Evolutionary conservation across 2,113 vertebrate species (phyloP), one percentile per base, ranked within the genome.

Genomic region (Bos indicus): DNA sequence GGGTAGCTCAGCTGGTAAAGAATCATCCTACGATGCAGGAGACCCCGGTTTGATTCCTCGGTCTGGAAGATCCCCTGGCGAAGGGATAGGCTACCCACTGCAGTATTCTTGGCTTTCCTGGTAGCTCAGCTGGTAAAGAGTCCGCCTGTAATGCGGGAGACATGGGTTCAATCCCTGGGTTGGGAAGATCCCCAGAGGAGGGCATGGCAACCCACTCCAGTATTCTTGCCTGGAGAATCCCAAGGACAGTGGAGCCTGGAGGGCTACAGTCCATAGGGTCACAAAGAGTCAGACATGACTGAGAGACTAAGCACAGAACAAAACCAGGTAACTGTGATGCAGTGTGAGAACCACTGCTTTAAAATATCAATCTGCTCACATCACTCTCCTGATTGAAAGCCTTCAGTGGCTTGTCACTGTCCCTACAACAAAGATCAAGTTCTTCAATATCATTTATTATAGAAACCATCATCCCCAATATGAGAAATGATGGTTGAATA

Each of bases 61-160:
- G 17, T 11, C 1, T 1, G n/a, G 64, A 71, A 71, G 64, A 36
- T 21, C 17, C n/a, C 17, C 17, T 36, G 10, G 10, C 0, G 10
- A 71, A 40, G 19, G 67, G n/a, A 71, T 23, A 40, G n/a, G 19
- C 67, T 12, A 71, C n/a, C 67, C 67, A 71, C 10, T 71, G n/a
- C 67, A 40, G n/a, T 71, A 71, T 23, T 36, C 9, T 40, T 23
- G 67, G n/a, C n/a, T 71, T 21, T 71, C 64, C 64, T 71, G 67
- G 67, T 71, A 10, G 19, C 67, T 71, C 67, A 71, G n/a, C 19
- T 40, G 67, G 5, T 23, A 71, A 40, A 40, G 67, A 71, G 12
- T 3, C 67, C 0, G 0, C 67, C 67, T 23, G n/a, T 19, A 40
- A 71, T 23, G 10, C 0, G 0, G 67, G 19, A 71, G 67, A 71